Conservation (phyloP, 1,140 invertebrate genomes). For the Meloidogyne floridensis region DNA sequence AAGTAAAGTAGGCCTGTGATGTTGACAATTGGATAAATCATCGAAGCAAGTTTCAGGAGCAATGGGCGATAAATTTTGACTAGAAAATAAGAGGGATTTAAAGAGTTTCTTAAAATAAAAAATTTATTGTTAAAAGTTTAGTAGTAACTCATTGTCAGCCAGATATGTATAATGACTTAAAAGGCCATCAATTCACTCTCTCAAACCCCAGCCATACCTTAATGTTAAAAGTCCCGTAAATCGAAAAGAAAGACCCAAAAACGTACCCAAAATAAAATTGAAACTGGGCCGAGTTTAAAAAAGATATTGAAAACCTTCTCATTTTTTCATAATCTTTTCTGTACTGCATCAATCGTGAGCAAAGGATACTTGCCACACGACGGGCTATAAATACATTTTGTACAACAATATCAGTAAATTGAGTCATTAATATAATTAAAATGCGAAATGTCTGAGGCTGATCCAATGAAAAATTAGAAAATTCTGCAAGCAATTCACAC, state of each 20-base stretch:
- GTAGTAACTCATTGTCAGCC: no score
- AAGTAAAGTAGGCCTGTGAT: constrained; percentile 48
- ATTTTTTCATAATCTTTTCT: constrained; percentile 45
- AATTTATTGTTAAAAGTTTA: no score
- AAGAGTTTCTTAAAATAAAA: neutral
- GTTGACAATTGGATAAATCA: constrained; percentile 50
- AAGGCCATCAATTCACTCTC: no score
- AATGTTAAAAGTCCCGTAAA: no score
- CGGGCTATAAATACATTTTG: constrained; percentile 52
- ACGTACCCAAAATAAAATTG: no score
- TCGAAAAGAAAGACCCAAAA: no score
- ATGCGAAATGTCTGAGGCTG: constrained; percentile 54
- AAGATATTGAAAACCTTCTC: constrained; percentile 34
- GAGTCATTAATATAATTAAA: constrained; percentile 45
- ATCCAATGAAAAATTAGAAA: constrained; percentile 51
- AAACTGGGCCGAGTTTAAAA: neutral
- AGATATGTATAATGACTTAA: no score
- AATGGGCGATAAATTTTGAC: neutral
- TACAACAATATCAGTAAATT: constrained; percentile 49
- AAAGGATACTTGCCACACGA: constrained; percentile 43
- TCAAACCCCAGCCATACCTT: no score
- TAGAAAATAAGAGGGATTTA: constrained; percentile 10
- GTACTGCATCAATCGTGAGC: constrained; percentile 42
- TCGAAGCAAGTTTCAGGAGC: constrained; percentile 43
- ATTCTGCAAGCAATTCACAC: constrained; percentile 48